Conservation (phyloP, 2,888 invertebrate species). For the Branchellion lobata region DNA sequence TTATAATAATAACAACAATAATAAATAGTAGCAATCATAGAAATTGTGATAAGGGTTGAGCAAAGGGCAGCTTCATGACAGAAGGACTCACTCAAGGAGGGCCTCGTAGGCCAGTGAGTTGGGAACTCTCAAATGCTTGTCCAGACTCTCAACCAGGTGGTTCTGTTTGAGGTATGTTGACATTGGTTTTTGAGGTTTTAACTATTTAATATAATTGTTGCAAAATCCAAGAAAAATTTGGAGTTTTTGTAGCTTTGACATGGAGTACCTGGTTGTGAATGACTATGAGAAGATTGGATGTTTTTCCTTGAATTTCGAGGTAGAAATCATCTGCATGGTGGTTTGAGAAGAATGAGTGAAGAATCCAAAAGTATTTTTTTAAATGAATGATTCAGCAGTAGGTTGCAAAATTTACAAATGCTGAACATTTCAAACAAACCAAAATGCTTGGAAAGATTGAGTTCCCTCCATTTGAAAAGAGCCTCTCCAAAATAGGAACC, state of each 20-base stretch:
- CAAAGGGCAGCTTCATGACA: no score
- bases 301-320: slow-evolving; percentile 73
- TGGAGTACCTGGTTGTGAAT: slow-evolving; percentile 66
- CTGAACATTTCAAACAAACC: slow-evolving; percentile 62
- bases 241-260: no score
- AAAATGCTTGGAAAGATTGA: slow-evolving; percentile 82
- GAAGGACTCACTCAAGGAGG: slow-evolving; percentile 76
- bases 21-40: no score
- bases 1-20: no score
- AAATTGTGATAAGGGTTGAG: no score
- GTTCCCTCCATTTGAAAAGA: slow-evolving; percentile 82
- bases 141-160: slow-evolving; percentile 71
- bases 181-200: no score
- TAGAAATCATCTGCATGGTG: slow-evolving; percentile 68
- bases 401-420: neutral
- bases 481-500: slow-evolving; percentile 78
- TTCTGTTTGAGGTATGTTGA: no score
- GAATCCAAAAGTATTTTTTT: neutral
- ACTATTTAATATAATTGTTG: no score
- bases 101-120: slow-evolving; percentile 77
- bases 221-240: no score
- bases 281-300: slow-evolving; percentile 78
- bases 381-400: no score
- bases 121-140: slow-evolving; percentile 73
- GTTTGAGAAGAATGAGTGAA: neutral